These are phyloP conservation scores for Presbytis comata DNA, from an alignment of 2,797 vertebrate species.

Conservation along the genomic window DNA sequence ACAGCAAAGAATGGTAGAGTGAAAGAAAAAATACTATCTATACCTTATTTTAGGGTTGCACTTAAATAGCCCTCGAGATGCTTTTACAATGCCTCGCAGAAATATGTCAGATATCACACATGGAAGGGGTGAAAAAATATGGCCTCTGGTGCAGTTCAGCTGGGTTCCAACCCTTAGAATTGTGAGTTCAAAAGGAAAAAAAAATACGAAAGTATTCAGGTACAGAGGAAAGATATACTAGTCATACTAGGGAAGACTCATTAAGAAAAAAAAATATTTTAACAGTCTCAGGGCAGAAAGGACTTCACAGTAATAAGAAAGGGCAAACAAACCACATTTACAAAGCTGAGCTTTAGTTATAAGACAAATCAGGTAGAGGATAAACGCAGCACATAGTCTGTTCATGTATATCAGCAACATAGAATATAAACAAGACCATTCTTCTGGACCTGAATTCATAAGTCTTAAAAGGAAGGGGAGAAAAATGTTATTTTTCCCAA, in stretches of 20 bases:
- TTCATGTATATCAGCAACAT: background rate
- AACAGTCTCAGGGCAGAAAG: background rate
- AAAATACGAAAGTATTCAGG: background rate
- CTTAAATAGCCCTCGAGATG: background rate
- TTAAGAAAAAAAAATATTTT: slow-evolving; percentile 44
- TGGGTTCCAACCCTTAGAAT: background rate
- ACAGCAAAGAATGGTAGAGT: background rate
- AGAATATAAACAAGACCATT: background rate
- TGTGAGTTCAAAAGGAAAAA: slow-evolving; percentile 3
- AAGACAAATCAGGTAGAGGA: background rate
- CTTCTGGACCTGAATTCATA: background rate
- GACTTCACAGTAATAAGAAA: slow-evolving; percentile 38
- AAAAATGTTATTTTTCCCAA: slow-evolving; percentile 1
- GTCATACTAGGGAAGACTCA: background rate
- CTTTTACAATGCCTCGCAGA: background rate
- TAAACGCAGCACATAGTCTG: background rate
- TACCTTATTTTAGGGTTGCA: background rate
- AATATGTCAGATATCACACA: background rate
- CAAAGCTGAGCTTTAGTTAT: slow-evolving; percentile 13
- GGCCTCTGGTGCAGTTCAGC: background rate
- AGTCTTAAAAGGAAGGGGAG: background rate
- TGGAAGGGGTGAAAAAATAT: background rate
- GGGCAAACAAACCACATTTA: slow-evolving; percentile 43
- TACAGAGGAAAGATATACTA: background rate
- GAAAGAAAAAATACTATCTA: background rate